Base-by-base conservation (phyloP, 2,888 invertebrate genomes). In the Cylindroiulus punctatus region DNA sequence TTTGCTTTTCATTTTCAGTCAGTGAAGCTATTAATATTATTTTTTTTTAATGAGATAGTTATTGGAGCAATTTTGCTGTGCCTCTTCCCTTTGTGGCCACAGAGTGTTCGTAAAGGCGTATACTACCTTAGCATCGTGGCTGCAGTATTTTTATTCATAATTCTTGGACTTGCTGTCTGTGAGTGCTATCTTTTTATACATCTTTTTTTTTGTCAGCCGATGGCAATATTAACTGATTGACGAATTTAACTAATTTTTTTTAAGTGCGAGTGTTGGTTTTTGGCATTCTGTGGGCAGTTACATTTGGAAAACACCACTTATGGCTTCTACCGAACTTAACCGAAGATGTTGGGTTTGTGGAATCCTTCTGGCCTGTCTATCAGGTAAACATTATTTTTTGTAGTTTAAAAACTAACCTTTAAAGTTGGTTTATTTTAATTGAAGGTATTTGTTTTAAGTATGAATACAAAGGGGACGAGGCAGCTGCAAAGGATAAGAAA, bases 271-370 rank as follows among this genome's bases (percentile, higher is more conserved):
- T 97, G 88, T 94, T 99, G 87, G 93, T 99, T 85, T 99, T 99
- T 92, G 96, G 96, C 89, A 90, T 95, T 12, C 94, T 99, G 30
- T 99, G 98, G 98, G 90, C 95, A 14, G 89, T 95, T 22, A 96
- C 98, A 0, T 92, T 96, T 87, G 96, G 98, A 7, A 94, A 95
- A 89, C 96, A 98, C 91, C 97, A 98, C 90, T 93, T 99, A 88
- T 99, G 99, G 99, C 93, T 99, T 88, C 93, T 99, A 89, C 99
- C 99, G n/a, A 99, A 99, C 92, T 93, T 99, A 81, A 98, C 98
- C 0, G 99, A 99, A 91, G 99, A 99, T 90, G 99, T 99, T 42
- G 98, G 99, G 86, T 98, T 99, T 93, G 95, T 99, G 89, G 98
- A 98, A 10, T 99, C 98, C 0, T 99, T 99, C 92, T 97, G 97